Percentiles rank a stretch among this genome's conserved stretches.
phyloP scores from a whole-genome alignment of 1,140 invertebrate genomes.

The Drosophila watanabei region DNA sequence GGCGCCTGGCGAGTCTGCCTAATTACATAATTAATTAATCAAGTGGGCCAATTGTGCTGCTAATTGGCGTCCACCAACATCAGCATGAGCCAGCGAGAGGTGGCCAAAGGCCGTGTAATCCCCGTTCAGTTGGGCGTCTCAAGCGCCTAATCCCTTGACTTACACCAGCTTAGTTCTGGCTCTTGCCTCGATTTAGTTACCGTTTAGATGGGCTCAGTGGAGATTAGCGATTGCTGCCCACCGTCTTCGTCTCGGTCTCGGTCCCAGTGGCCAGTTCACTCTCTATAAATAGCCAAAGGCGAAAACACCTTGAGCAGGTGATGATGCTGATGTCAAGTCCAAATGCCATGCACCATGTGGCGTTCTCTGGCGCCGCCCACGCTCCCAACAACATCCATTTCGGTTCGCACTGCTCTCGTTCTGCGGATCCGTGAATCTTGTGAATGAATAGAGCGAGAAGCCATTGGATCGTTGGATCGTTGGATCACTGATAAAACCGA shows the following conservation, averaged over 20 bases:
- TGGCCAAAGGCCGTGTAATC: slow-evolving; percentile 10
- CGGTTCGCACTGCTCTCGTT: neutral
- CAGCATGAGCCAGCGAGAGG: no score
- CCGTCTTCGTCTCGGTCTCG: neutral
- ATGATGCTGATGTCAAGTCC: slow-evolving; percentile 54
- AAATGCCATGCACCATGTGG: slow-evolving; percentile 44
- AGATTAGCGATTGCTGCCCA: slow-evolving; percentile 20
- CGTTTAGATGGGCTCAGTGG: slow-evolving; percentile 26
- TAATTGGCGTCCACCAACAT: slow-evolving; percentile 9
- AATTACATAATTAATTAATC: slow-evolving; percentile 55
- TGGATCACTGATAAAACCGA: slow-evolving; percentile 5
- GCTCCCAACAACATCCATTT: slow-evolving; percentile 21
- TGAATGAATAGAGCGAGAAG: slow-evolving; percentile 32
- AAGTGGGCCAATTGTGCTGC: slow-evolving; percentile 31
- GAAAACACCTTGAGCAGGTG: slow-evolving; percentile 45
- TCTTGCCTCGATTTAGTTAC: slow-evolving; percentile 35
- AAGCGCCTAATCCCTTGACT: slow-evolving; percentile 20
- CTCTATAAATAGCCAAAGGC: slow-evolving; percentile 41
- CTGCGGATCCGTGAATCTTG: slow-evolving; percentile 4
- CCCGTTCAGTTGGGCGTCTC: slow-evolving; percentile 1
- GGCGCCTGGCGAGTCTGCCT: slow-evolving; percentile 3
- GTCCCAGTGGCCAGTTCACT: slow-evolving; percentile 7
- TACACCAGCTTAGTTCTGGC: slow-evolving; percentile 19
- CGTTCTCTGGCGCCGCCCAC: slow-evolving; percentile 47
- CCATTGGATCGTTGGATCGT: neutral